Evolutionary conservation across 2,888 invertebrate genomes (phyloP), one percentile per base, ranked within the genome.

Genomic region (Caenorhabditis sp.): DNA sequence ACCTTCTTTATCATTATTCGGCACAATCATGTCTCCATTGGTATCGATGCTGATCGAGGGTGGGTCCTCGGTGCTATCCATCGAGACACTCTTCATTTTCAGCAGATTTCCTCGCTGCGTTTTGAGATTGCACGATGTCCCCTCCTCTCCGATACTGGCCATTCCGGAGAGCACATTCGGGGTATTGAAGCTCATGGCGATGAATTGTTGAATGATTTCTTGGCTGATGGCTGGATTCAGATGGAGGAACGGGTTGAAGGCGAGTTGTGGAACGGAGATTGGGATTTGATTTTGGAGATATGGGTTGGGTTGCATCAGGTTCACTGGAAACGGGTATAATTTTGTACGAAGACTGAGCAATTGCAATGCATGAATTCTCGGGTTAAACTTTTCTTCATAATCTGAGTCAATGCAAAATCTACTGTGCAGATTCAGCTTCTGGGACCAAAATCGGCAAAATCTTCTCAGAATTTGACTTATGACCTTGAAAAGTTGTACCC

Each of bases 1-100:
- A 89, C 90, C 91, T 80, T 91, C 91, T 81, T 91, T 91, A 73
- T 91, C 91, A 76, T 87, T 89, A 49, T 89, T 90, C 10, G 91
- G 91, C 16, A 91, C 89, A 63, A 92, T 87, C 66, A 89, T 83
- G 59, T 91, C 90, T 41, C 86, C 87, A 73, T 86, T 84, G 47
- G 75, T 85, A 72, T 88, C 90, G 41, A 77, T 85, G 10, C 82
- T 59, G 3, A 82, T 68, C 5, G 44, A 70, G 4, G 79, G 79
- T n/a, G 70, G 69, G 19, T 70, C 63, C 28, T 82, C 73, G 1
- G 66, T 68, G 31, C 63, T 64, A 22, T 82, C 82, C 59, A 82
- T 28, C 14, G 82, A 82, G 16, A 35, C 35, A 49, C 77, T 79
- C 35, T 82, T 82, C 64, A 54, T 79, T 58, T 82, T 82, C 41